Evolutionary conservation across 2,888 invertebrate genomes (phyloP), one percentile per base, ranked within the genome.

Genomic region (Cerastis leucographa): DNA sequence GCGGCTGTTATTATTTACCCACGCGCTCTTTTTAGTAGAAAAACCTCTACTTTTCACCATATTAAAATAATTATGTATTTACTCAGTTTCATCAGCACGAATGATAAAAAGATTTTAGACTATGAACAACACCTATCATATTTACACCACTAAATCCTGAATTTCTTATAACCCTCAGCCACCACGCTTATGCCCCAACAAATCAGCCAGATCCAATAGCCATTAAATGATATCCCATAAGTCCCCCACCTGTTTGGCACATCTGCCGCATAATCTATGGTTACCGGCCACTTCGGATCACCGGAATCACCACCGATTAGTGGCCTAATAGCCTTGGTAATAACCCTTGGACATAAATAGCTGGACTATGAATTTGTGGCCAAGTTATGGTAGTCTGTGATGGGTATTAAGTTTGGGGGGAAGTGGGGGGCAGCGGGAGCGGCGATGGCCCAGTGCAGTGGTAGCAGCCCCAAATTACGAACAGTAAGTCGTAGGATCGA

Each of bases 321-420:
- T 85, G 77, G 68, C 85, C 74, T 93, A 94, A 94, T 94, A 90
- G 92, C 91, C 85, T 65, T 80, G 78, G 87, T 92, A 91, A 92
- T 91, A 85, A 90, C 88, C 87, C 64, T 70, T 72, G 82, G 81
- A 72, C 88, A 86, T 90, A 90, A 92, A 93, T 90, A 90, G 89
- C 90, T 80, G 78, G 85, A 71, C 90, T 90, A 91, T 91, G 91
- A 90, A 91, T 91, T 91, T 88, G 88, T 81, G 84, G 86, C 69
- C 84, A 86, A 91, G 91, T 90, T 92, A 85, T 72, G 35, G n/a
- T 7, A 42, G 29, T 44, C 40, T 49, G 54, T 11, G 51, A 82
- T 65, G 65, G 71, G 42, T 51, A 61, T 83, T 81, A 64, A 67
- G 56, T 65, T 61, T 35, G 42, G n/a, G 12, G 61, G 17, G 7